phyloP scores from a whole-genome alignment of 2,888 invertebrate species.

The Ptilodon capucinus region DNA sequence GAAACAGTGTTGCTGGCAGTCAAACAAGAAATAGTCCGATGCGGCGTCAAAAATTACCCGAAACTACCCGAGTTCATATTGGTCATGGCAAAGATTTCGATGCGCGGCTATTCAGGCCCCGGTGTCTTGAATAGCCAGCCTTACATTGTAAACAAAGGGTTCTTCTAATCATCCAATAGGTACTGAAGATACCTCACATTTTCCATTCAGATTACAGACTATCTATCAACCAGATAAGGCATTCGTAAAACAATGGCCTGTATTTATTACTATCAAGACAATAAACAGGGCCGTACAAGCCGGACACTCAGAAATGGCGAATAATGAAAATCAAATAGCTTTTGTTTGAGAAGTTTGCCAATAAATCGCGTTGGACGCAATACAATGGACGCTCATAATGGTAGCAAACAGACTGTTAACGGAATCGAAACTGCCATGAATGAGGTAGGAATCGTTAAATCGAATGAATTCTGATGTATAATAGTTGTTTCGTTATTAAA shows the following conservation, averaged over 20 bases:
- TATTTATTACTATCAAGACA: slow-evolving; percentile 32
- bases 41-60: too few relatives aligned
- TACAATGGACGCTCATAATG: slow-evolving; percentile 19
- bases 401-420: slow-evolving; percentile 15
- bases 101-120: too few relatives aligned
- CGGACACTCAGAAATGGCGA: slow-evolving; percentile 9
- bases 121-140: too few relatives aligned
- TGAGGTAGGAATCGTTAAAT: slow-evolving; percentile 2
- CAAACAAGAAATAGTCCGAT: too few relatives aligned
- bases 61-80: too few relatives aligned
- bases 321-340: slow-evolving; percentile 36
- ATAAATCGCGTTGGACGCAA: slow-evolving; percentile 25
- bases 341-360: slow-evolving; percentile 26
- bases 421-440: slow-evolving; percentile 13
- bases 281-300: slow-evolving; percentile 20
- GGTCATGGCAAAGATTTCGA: too few relatives aligned
- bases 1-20: too few relatives aligned
- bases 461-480: slow-evolving; percentile 2
- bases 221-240: slow-evolving; percentile 4
- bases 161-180: neutral
- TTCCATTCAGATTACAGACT: slow-evolving; percentile 1
- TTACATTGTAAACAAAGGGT: neutral
- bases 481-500: neutral
- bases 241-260: slow-evolving; percentile 11
- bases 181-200: neutral